Base-by-base conservation (phyloP, 1,140 invertebrate species). In the Wiebesia pumilae region DNA sequence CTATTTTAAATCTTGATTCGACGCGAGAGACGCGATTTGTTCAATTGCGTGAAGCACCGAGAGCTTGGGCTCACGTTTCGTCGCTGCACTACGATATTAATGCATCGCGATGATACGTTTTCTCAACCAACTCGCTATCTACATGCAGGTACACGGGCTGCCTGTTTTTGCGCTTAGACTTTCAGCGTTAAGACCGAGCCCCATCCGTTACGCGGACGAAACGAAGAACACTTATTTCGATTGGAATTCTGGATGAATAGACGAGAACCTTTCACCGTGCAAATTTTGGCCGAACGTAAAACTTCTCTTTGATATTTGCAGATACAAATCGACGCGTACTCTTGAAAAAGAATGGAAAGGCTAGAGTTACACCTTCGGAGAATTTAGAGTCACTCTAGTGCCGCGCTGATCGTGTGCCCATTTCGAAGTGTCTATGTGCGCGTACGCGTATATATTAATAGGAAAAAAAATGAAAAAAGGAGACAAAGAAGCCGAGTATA, bases 1-100 rank as follows among this genome's bases (percentile, higher is more conserved):
- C 83, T 84, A 69, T 78, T 79, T 78, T 79, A 75, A 83, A 78
- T 84, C 73, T 51, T 38, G 14, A 43, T 47, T 78, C 83, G 75
- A 67, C 83, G 27, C 58, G 54, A 16, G 3, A 33, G 27, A 67
- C n/a, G 30, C n/a, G 54, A 19, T 21, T 21, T 3, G 19, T 58
- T 58, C 54, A 21, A 58, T 58, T 58, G 7, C 54, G 54, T 10
- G 54, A 58, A 58, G 54, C 54, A 16, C 3, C 54, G 54, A 58
- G 7, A 3, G 54, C 19, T 21, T 58, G 2, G 10, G 54, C 54
- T 58, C 54, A 21, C 10, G 54, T 47, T 47, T 47, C 43, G 43
- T 14, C 6, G 43, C 43, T 47, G 43, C 43, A 6, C 14, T 14
- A 14, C 43, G 43, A 47, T 47, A 47, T 47, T 47, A 47, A 47